phyloP scores from a whole-genome alignment of 2,113 vertebrate genomes.

The Sinocyclocheilus maitianheensis region DNA sequence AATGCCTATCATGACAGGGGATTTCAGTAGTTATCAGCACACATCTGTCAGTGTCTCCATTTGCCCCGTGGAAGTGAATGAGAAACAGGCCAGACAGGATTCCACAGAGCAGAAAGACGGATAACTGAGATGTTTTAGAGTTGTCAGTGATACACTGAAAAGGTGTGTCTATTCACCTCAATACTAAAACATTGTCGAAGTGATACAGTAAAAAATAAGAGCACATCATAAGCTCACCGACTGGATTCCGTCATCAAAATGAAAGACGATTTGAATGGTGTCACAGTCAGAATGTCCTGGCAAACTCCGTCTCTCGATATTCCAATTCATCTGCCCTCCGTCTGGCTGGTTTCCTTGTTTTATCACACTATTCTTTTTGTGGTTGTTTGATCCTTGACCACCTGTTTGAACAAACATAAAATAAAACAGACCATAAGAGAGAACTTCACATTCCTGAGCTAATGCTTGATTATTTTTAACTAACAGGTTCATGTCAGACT shows the following conservation, averaged over 20 bases:
- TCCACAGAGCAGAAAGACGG: neutral
- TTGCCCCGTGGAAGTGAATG: constrained; percentile 8
- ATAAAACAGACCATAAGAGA: neutral
- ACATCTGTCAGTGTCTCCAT: neutral
- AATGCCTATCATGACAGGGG: constrained; percentile 6
- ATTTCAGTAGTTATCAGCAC: constrained; percentile 10
- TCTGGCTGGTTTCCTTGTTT: constrained; percentile 59
- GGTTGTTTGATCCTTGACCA: neutral
- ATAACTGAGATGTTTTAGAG: constrained; percentile 17
- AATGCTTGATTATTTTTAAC: neutral
- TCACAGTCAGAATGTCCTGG: constrained; percentile 59
- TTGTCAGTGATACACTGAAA: neutral
- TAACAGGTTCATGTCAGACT: neutral
- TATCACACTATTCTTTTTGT: neutral
- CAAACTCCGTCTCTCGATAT: constrained; percentile 58
- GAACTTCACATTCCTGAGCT: neutral
- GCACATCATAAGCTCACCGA: constrained; percentile 55
- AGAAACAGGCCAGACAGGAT: constrained; percentile 49
- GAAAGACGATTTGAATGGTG: constrained; percentile 66
- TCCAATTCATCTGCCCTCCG: constrained; percentile 62
- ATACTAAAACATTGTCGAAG: neutral
- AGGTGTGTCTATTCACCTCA: neutral
- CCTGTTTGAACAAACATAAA: constrained; percentile 40
- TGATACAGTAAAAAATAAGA: neutral
- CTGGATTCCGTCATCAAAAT: constrained; percentile 68